Percentiles rank a stretch among this genome's conserved stretches.
These are phyloP conservation scores for Reinhardtius hippoglossoides DNA, from an alignment of 2,113 vertebrate genomes.

Conservation along the genomic window DNA sequence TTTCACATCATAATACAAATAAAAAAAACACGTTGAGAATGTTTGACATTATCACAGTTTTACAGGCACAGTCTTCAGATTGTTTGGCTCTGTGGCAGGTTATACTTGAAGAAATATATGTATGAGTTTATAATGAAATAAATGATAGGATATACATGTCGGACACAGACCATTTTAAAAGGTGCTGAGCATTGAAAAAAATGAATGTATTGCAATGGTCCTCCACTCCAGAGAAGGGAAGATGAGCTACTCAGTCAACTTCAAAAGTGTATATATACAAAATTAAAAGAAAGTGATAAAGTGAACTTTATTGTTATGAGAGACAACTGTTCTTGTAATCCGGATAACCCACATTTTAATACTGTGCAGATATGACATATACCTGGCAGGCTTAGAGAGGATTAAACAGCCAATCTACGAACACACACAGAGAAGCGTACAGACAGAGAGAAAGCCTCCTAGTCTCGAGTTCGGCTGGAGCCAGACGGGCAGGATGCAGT, in stretches of 20 bases:
- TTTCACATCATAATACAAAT: too few species aligned
- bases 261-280: neutral
- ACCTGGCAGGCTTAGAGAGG: neutral
- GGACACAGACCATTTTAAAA: too few species aligned
- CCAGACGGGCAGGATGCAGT: neutral
- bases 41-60: too few species aligned
- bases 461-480: neutral
- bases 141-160: too few species aligned
- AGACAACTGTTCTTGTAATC: neutral
- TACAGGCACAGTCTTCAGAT: too few species aligned
- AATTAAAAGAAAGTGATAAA: neutral
- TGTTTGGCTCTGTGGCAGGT: too few species aligned
- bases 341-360: neutral
- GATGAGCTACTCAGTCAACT: neutral
- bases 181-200: too few species aligned
- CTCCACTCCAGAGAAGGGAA: too few species aligned
- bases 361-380: constrained; percentile 5
- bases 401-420: neutral
- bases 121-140: too few species aligned
- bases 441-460: neutral
- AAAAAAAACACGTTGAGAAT: too few species aligned
- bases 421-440: neutral
- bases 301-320: neutral
- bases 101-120: too few species aligned
- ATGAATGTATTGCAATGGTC: too few species aligned